Evolutionary conservation across 1,140 invertebrate species (phyloP).

Genomic region (Drosophila melanica): DNA sequence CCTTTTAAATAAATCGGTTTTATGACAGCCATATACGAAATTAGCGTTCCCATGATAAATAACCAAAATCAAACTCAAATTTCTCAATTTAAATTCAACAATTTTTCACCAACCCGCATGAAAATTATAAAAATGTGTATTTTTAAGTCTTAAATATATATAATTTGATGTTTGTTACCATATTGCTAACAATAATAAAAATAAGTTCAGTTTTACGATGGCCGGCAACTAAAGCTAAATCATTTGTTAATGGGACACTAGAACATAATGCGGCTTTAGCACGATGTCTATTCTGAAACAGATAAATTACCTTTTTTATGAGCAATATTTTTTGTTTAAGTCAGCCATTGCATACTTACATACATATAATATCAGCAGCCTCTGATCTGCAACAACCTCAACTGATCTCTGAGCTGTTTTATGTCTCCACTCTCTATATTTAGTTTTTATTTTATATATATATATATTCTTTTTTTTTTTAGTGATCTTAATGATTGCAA

Average conservation of each 20-base stretch:
- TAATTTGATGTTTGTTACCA: not conserved
- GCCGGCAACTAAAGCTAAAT: not conserved
- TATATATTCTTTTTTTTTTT: conserved; percentile 4
- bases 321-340: not conserved
- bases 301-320: conserved; percentile 7
- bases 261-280: conserved; percentile 2
- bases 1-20: conserved; percentile 31
- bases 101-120: conserved; percentile 2
- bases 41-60: conserved; percentile 25
- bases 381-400: conserved; percentile 47
- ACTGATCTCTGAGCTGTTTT: conserved; percentile 65
- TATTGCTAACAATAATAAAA: not conserved
- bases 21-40: conserved; percentile 22
- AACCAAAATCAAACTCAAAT: not conserved
- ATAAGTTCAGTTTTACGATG: not conserved
- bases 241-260: conserved; percentile 1
- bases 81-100: not conserved
- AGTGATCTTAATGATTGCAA: conserved; percentile 33
- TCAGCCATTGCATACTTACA: not conserved
- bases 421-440: conserved; percentile 17
- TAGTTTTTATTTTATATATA: conserved; percentile 15
- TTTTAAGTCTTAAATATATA: too few species aligned
- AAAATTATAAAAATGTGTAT: not conserved
- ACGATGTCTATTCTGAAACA: conserved; percentile 20
- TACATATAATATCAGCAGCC: conserved; percentile 8